Base-by-base conservation (phyloP, 2,797 vertebrate species). In the Enoplosus armatus region DNA sequence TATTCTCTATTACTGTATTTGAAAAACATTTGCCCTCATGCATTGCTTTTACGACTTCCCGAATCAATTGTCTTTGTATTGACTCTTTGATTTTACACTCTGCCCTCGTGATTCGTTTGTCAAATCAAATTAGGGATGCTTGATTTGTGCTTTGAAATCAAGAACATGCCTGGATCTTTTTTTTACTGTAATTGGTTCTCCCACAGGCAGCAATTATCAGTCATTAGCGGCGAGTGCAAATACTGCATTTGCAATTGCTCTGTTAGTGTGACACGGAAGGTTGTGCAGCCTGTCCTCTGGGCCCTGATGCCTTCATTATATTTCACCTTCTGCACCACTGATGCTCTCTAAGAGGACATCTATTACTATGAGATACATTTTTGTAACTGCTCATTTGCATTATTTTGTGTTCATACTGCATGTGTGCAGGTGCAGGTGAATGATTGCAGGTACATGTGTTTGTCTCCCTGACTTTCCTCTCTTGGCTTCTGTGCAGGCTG, bases 181-280 rank as follows among this genome's bases (percentile, higher is more conserved):
- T 79, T 47, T 33, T 14, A 47, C 51, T 56, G 29, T 90, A 92
- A 93, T 92, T 91, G 82, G 72, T 76, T 82, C 80, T 89, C 92
- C 85, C 85, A 84, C 75, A 81, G 88, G 91, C 82, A 84, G 80
- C 83, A 89, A 92, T 93, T 93, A 92, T 72, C 85, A 75, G 79
- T 80, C 84, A 89, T 94, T 94, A 93, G 88, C 14, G 18, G 58
- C 47, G 29, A 87, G 87, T 87, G 87, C 83, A 92, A 93, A 92
- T 89, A 88, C 84, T 62, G 85, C 74, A 72, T 87, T 89, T 87
- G 59, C 81, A 87, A 88, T 85, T 79, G 82, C 75, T 76, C 47
- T 63, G 70, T 67, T 74, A 45, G 72, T 82, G 80, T 90, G 87
- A 80, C 80, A 84, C 35, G 14, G 43, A 78, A 65, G 72, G 74